Evolutionary conservation across 1,140 invertebrate genomes (phyloP), one percentile per base, ranked within the genome.

Genomic region (Drosophila ficusphila): DNA sequence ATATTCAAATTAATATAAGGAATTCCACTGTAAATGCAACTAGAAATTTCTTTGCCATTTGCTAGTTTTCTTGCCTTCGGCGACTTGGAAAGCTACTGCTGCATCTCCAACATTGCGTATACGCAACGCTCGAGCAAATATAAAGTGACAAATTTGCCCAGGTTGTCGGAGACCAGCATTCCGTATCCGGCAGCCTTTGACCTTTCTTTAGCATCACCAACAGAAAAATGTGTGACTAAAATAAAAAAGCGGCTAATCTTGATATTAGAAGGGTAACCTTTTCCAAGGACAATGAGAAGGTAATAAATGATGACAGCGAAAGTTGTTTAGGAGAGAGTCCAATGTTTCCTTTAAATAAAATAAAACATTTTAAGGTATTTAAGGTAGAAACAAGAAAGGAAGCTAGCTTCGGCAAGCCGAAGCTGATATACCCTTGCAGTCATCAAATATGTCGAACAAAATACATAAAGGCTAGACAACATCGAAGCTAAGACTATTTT

Each of bases 81-180:
- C 27, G 23, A 14, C 33, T 27, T 16, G 12, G 29, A 8, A 14
- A 62, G 39, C 54, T 25, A 48, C 14, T 31, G 44, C 27, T 51
- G 44, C 62, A 36, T 8, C 54, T 46, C 7, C 12, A 14, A 67
- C 46, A 52, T 67, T 67, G 61, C 61, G 64, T 67, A 67, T 67
- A 67, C 64, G 64, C 64, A 67, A 49, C 18, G 64, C 39, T 51
- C 14, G 14, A 5, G 12, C 25, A 67, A 64, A 65, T 65, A 51
- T 16, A 48, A 51, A 51, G 64, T 67, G 46, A 67, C 64, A 67
- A 52, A 33, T 52, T 41, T 29, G n/a, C 16, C 29, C 42, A 51
- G 34, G n/a, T 44, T 44, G 36, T 60, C 57, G 23, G 25, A 12
- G 18, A 16, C 58, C 58, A 41, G 42, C 33, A 29, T 8, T 21